Evolutionary conservation across 1,140 invertebrate genomes (phyloP), one percentile per base, ranked within the genome.

Genomic region (Pantala flavescens): DNA sequence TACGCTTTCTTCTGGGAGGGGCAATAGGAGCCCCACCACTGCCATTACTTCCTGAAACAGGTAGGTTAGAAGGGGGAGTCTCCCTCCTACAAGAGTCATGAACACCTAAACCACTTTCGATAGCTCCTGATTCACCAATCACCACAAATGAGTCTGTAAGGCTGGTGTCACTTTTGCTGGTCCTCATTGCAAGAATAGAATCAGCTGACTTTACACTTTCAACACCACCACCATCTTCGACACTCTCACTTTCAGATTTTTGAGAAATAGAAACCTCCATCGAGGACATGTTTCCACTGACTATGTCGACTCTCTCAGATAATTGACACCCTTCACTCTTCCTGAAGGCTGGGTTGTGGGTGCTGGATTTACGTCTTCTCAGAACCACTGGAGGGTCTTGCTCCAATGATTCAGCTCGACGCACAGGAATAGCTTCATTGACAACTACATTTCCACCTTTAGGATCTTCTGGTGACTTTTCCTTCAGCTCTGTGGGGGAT

Each of bases 141-240:
- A 96, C 85, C 0, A 95, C 93, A 84, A 97, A 97, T 42, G 93
- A 93, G 78, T 97, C 95, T 0, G 92, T 94, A 2, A 96, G 85
- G 81, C 93, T 95, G 0, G 93, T 96, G 79, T 96, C 94, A 71
- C 93, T 95, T 84, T 96, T 96, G 80, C 93, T 95, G 0, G 90
- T 86, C 49, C 92, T 85, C 76, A 94, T 85, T 5, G 83, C 85
- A 19, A 28, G 80, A 79, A 36, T 28, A 36, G 71, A 24, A 36
- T 42, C 71, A 14, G 42, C 71, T 21, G 28, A 14, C n/a, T 63
- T 63, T 19, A 21, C 3, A 63, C 49, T 63, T 21, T 63, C 49
- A 36, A 36, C 28, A 19, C 82, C 76, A n/a, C n/a, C n/a, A 43
- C 78, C 79, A 76, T 76, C 78, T 42, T 83, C 82, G 19, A 78